A percentile compares a stretch with the other conserved stretches of the same genome.
phyloP scores from a whole-genome alignment of 2,113 vertebrate genomes.

The Macroglossus sobrinus region DNA sequence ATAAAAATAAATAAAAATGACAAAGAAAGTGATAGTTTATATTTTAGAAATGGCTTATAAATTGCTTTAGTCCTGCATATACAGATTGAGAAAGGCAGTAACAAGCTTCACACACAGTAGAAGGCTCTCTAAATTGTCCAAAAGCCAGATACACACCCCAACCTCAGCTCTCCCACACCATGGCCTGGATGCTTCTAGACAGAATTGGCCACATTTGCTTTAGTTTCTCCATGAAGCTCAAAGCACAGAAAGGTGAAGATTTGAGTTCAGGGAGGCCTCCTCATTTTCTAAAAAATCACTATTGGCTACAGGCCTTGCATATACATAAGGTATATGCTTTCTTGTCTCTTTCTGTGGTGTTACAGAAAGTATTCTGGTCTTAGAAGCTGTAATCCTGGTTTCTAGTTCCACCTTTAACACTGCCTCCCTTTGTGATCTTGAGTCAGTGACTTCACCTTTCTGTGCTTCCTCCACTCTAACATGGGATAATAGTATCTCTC shows the following conservation, averaged over 20 bases:
- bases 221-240: background rate
- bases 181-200: background rate
- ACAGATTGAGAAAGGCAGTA: background rate
- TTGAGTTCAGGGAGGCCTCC: too few species aligned
- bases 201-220: conserved; percentile 7
- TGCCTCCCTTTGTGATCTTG: background rate
- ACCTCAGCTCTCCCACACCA: background rate
- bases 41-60: conserved; percentile 28
- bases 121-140: background rate
- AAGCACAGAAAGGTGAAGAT: background rate
- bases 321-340: too few species aligned
- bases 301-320: too few species aligned
- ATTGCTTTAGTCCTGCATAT: background rate
- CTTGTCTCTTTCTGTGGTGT: background rate
- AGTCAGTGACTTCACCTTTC: conserved; percentile 14
- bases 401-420: conserved; percentile 3
- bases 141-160: background rate
- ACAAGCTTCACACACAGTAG: conserved; percentile 1
- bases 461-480: conserved; percentile 31
- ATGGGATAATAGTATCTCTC: conserved; percentile 4
- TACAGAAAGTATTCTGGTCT: background rate
- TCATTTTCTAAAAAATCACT: too few species aligned
- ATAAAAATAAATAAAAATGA: conserved; percentile 36
- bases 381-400: conserved; percentile 23
- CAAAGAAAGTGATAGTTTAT: background rate